These are phyloP conservation scores for Heliconius himera DNA, from an alignment of 1,140 invertebrate species.

Conservation along the genomic window DNA sequence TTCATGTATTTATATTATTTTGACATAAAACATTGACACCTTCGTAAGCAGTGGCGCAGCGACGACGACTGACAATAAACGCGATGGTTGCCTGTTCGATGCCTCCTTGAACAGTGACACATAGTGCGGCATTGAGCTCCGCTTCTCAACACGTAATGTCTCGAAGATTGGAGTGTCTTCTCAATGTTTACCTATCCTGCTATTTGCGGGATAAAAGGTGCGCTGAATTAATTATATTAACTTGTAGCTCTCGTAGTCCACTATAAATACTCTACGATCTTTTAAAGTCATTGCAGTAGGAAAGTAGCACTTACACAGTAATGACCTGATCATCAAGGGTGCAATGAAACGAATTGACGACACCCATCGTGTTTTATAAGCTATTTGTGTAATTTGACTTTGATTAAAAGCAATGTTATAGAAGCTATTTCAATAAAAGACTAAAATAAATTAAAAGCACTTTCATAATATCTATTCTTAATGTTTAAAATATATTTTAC, in stretches of 20 bases:
- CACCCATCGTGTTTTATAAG: slow-evolving; percentile 36
- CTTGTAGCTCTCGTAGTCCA: background rate
- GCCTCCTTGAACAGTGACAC: no score
- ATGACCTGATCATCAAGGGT: slow-evolving; percentile 37
- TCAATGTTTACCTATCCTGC: no score
- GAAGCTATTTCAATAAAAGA: background rate
- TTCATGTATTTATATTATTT: no score
- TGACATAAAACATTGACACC: no score
- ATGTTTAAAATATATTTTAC: background rate
- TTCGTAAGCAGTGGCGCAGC: no score
- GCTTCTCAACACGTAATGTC: no score
- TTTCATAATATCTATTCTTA: background rate
- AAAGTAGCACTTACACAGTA: slow-evolving; percentile 24
- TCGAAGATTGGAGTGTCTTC: no score
- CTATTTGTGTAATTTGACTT: slow-evolving; percentile 38
- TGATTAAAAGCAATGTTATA: slow-evolving; percentile 33
- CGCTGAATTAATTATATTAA: background rate
- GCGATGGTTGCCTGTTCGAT: no score
- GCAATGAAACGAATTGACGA: slow-evolving; percentile 41
- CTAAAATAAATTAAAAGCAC: background rate
- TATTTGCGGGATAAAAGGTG: background rate
- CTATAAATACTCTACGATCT: background rate
- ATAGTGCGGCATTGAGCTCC: no score
- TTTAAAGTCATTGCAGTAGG: slow-evolving; percentile 7
- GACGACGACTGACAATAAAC: no score